Evolutionary conservation across 2,113 vertebrate genomes (phyloP).

Genomic region (Carassius carassius): DNA sequence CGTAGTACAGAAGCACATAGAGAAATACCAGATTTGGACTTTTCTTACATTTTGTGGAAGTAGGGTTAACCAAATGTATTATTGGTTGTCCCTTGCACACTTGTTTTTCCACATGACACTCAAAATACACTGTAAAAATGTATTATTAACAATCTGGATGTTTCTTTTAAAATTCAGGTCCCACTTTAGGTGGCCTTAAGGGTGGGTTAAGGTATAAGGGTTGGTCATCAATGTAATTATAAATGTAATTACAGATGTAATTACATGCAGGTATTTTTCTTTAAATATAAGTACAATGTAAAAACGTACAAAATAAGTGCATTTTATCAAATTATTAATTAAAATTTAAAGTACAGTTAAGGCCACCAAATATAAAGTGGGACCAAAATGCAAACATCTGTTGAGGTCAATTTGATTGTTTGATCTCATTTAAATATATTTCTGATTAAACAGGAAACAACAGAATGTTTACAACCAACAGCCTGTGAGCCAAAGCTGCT

Average conservation of each 20-base stretch:
- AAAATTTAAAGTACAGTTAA: no score
- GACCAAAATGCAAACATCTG: not conserved
- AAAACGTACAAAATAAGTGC: no score
- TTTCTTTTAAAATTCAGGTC: not conserved
- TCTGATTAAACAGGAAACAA: conserved; percentile 19
- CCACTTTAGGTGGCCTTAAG: no score
- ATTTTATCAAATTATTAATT: no score
- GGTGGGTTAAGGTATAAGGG: no score
- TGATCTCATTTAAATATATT: conserved; percentile 25
- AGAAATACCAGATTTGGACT: not conserved
- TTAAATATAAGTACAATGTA: no score
- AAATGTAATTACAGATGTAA: no score
- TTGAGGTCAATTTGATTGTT: not conserved
- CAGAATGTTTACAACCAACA: conserved; percentile 8
- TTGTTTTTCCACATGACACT: not conserved
- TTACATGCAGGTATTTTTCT: no score
- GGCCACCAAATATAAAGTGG: no score
- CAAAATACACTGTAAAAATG: conserved; percentile 1
- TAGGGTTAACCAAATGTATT: not conserved
- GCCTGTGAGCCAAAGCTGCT: conserved; percentile 20
- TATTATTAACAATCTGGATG: not conserved
- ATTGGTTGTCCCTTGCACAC: not conserved
- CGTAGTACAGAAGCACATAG: not conserved
- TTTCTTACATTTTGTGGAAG: not conserved
- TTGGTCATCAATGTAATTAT: no score